phyloP scores from a whole-genome alignment of 2,888 invertebrate species.

The Koerneria pararmatus region DNA sequence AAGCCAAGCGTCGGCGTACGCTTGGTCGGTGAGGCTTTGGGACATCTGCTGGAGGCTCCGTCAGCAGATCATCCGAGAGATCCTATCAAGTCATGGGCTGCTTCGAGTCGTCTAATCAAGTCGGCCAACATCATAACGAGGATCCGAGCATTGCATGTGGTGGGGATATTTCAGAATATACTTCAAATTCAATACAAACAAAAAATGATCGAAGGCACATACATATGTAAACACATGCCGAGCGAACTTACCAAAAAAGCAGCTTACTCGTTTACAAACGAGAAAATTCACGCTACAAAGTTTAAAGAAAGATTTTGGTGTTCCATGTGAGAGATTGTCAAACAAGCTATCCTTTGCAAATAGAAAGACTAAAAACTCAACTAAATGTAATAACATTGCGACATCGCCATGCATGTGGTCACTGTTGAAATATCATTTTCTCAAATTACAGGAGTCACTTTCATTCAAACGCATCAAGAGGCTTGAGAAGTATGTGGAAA shows the following conservation, averaged over 20 bases:
- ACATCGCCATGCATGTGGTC: too few relatives aligned
- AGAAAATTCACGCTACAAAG: not conserved
- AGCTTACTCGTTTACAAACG: not conserved
- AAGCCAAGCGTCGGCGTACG: constrained; percentile 28
- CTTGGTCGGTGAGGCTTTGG: constrained; percentile 28
- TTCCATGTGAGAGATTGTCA: too few relatives aligned
- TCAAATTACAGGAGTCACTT: constrained; percentile 22
- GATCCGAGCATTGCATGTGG: too few relatives aligned
- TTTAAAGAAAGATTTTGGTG: too few relatives aligned
- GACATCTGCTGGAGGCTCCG: constrained; percentile 24
- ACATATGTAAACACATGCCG: too few relatives aligned
- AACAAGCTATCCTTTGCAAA: too few relatives aligned
- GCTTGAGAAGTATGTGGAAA: constrained; percentile 35
- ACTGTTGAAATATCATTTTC: not conserved
- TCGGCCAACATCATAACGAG: not conserved
- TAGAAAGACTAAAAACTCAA: too few relatives aligned
- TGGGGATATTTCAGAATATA: constrained; percentile 13
- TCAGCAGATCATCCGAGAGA: not conserved
- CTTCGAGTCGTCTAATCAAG: not conserved
- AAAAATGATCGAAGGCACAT: too few relatives aligned
- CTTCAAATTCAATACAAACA: constrained; percentile 10
- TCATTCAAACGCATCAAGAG: constrained; percentile 30
- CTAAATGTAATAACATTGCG: too few relatives aligned
- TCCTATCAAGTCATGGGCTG: too few relatives aligned
- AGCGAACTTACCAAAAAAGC: too few relatives aligned